A percentile compares a stretch with the other conserved stretches of the same genome.
Conservation (phyloP, 2,797 vertebrate genomes). For the Anas bernieri region DNA sequence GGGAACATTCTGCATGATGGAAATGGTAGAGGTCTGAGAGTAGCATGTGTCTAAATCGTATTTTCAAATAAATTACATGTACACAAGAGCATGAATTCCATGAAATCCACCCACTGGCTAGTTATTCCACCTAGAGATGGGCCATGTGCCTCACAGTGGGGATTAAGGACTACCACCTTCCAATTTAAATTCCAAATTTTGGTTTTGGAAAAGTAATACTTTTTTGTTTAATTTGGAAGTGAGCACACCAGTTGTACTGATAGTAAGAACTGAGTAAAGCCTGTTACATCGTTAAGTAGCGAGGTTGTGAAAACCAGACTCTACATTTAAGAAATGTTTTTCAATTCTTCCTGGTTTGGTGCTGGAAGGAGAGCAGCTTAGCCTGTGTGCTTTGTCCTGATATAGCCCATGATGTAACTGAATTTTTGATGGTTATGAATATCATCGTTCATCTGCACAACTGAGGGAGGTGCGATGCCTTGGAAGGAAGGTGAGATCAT, state of each 20-base stretch:
- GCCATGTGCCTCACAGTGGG: neutral
- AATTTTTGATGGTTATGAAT: neutral
- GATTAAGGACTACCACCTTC: neutral
- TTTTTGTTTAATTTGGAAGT: neutral
- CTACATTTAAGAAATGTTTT: neutral
- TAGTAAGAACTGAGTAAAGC: neutral
- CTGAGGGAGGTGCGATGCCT: neutral
- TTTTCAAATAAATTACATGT: neutral
- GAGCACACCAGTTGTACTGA: neutral
- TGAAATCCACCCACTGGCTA: neutral
- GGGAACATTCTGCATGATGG: neutral
- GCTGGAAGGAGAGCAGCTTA: neutral
- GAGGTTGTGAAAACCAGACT: neutral
- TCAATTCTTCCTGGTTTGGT: neutral
- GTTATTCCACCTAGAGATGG: neutral
- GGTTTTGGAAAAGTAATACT: neutral
- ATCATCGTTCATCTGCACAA: neutral
- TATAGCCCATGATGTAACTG: neutral
- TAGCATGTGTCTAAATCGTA: rapidly evolving
- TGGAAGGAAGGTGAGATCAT: slow-evolving; percentile 13
- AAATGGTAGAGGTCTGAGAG: neutral
- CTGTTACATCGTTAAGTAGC: neutral
- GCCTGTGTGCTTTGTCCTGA: neutral
- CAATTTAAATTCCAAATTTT: too few relatives aligned
- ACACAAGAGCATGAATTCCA: neutral